These are phyloP conservation scores for Danionella cerebrum DNA, from an alignment of 2,113 vertebrate genomes.

Conservation along the genomic window DNA sequence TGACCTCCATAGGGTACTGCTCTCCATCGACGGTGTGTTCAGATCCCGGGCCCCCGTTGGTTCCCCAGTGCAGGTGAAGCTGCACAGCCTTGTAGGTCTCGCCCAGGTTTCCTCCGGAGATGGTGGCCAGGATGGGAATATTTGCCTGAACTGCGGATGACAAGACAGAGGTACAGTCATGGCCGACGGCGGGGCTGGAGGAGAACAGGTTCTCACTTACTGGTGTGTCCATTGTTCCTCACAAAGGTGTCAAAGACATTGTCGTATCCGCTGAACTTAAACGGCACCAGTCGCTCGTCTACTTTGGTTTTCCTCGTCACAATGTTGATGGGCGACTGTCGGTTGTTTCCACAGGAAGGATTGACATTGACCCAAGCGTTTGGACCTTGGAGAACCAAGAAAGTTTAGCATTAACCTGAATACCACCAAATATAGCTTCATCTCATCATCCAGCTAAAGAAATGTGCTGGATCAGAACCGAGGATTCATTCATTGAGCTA, in stretches of 20 bases:
- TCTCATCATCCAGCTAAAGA: no score
- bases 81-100: constrained; percentile 69
- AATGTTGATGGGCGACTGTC: constrained; percentile 67
- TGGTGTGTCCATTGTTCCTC: constrained; percentile 65
- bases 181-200: no score
- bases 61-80: constrained; percentile 89
- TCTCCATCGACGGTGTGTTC: constrained; percentile 85
- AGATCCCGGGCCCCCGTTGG: constrained; percentile 29
- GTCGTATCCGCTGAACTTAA: constrained; percentile 59
- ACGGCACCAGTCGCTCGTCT: constrained; percentile 47
- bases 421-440: no score
- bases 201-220: no score
- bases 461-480: no score
- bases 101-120: constrained; percentile 63
- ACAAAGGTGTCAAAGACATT: constrained; percentile 44
- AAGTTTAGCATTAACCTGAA: no score
- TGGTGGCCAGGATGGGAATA: constrained; percentile 33
- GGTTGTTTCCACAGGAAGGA: constrained; percentile 34
- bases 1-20: constrained; percentile 86
- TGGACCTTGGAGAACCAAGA: constrained; percentile 47
- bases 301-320: constrained; percentile 59
- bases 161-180: neutral
- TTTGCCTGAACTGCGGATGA: constrained; percentile 62
- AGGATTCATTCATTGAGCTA: no score
- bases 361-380: constrained; percentile 48